These are phyloP conservation scores for Chlorocebus sabaeus DNA, from an alignment of 2,113 vertebrate genomes.

Conservation along the genomic window DNA sequence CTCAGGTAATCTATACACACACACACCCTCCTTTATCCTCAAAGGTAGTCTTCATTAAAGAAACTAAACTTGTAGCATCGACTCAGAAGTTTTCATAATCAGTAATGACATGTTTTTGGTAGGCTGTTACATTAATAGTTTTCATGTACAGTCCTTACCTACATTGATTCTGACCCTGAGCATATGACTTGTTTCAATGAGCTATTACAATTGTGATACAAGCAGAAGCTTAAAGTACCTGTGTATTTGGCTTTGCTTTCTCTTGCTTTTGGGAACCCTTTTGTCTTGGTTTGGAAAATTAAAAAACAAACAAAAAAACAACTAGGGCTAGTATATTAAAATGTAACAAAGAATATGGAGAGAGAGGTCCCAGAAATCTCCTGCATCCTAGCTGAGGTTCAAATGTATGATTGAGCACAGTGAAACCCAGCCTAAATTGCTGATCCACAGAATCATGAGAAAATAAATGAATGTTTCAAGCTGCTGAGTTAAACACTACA, in stretches of 20 bases:
- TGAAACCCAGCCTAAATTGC: neutral
- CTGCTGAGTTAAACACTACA: neutral
- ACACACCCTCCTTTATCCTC: neutral
- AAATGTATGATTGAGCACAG: neutral
- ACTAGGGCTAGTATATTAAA: neutral
- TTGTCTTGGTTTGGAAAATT: neutral
- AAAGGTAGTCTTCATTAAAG: neutral
- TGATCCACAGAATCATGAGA: neutral
- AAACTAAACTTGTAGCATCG: neutral
- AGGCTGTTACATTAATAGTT: neutral
- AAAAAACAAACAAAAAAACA: too few relatives aligned
- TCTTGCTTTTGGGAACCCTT: neutral
- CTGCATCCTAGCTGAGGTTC: neutral
- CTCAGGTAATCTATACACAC: neutral
- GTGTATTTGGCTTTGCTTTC: neutral
- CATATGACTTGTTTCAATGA: neutral
- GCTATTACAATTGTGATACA: neutral
- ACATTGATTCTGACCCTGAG: neutral
- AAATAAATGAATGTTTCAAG: neutral
- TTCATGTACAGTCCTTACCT: neutral
- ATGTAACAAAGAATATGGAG: neutral
- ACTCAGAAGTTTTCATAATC: neutral
- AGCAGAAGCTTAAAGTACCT: neutral
- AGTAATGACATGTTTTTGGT: neutral
- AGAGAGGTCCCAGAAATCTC: neutral